A percentile compares a stretch with the other conserved stretches of the same genome.
Evolutionary conservation across 2,113 vertebrate genomes (phyloP).

Genomic region (Neoarius graeffei): DNA sequence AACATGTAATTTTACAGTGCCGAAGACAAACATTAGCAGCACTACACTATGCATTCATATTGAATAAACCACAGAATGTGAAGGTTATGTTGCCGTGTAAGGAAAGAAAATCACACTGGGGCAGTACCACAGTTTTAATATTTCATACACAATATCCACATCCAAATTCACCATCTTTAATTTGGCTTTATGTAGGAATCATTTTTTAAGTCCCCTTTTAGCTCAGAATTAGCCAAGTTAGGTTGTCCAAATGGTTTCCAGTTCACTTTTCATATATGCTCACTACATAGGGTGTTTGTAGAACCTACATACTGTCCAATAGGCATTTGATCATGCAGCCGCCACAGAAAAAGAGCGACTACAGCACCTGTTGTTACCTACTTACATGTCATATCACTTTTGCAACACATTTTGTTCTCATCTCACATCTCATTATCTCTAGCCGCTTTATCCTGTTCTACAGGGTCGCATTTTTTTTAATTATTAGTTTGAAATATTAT

Average conservation of each 20-base stretch:
- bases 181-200: neutral
- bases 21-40: conserved; percentile 1
- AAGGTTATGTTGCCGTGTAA: neutral
- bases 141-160: neutral
- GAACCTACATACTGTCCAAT: too few relatives aligned
- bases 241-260: neutral
- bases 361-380: neutral
- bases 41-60: neutral
- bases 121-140: neutral
- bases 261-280: neutral
- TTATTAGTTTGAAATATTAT: neutral
- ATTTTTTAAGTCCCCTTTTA: neutral
- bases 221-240: neutral
- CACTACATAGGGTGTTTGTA: neutral
- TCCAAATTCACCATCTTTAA: neutral
- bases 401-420: neutral
- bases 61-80: neutral
- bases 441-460: too few relatives aligned
- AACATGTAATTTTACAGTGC: neutral
- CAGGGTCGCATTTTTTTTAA: too few relatives aligned
- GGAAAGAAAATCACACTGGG: neutral
- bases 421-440: too few relatives aligned
- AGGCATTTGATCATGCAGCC: too few relatives aligned
- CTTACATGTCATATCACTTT: neutral
- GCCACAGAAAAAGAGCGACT: neutral